phyloP scores from a whole-genome alignment of 2,797 vertebrate species.

The Siniperca obscura region DNA sequence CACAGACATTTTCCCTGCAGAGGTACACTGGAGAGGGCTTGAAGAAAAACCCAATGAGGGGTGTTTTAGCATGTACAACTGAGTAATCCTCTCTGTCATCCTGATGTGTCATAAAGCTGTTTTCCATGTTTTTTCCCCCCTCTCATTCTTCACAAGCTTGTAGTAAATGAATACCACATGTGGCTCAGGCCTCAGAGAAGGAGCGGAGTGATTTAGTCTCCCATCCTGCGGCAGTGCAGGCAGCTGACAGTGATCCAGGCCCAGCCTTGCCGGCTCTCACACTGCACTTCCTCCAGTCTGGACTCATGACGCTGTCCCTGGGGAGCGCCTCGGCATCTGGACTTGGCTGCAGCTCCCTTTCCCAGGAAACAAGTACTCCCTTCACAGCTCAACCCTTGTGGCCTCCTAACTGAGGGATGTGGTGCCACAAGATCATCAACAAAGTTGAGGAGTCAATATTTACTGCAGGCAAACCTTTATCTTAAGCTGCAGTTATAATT shows the following conservation, averaged over 20 bases:
- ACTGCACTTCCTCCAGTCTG: slow-evolving; percentile 86
- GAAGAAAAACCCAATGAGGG: slow-evolving; percentile 62
- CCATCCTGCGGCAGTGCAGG: slow-evolving; percentile 76
- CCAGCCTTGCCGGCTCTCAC: slow-evolving; percentile 82
- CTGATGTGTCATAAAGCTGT: slow-evolving; percentile 85
- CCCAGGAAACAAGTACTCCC: slow-evolving; percentile 92
- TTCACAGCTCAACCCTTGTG: slow-evolving; percentile 78
- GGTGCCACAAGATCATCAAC: slow-evolving; percentile 55
- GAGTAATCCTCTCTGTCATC: slow-evolving; percentile 82
- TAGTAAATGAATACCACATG: slow-evolving; percentile 87
- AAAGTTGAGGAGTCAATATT: slow-evolving; percentile 36
- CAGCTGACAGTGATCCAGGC: slow-evolving; percentile 83
- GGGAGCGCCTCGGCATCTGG: slow-evolving; percentile 90
- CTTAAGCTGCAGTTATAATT: slow-evolving; percentile 19
- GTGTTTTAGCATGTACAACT: slow-evolving; percentile 73
- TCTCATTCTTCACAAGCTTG: slow-evolving; percentile 81
- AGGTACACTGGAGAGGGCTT: slow-evolving; percentile 39
- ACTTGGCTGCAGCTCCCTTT: slow-evolving; percentile 92
- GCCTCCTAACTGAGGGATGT: slow-evolving; percentile 56
- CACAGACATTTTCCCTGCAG: slow-evolving; percentile 52
- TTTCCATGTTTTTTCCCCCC: slow-evolving; percentile 76
- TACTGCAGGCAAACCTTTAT: slow-evolving; percentile 16
- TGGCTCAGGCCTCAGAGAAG: slow-evolving; percentile 75
- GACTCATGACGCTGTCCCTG: slow-evolving; percentile 85
- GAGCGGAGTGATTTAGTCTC: slow-evolving; percentile 79